Base-by-base conservation (phyloP, 1,140 invertebrate species). In the Batillaria attramentaria region DNA sequence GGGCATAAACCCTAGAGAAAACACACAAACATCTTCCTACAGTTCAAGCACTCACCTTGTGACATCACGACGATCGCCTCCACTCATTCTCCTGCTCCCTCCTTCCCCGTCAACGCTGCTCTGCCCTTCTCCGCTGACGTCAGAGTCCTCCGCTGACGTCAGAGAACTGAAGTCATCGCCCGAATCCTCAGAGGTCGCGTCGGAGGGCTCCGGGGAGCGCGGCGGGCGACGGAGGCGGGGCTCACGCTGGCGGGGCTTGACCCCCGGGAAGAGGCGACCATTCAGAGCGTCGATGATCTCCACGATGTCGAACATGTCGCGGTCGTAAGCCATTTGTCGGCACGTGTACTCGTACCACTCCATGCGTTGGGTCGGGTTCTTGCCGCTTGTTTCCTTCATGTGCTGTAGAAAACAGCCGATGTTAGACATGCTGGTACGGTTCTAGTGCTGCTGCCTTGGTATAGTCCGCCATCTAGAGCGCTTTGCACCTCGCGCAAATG, bases 311-410 rank as follows among this genome's bases (percentile, higher is more conserved):
- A 79, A 57, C 33, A 87, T 74, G 6, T 73, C 84, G 10, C 84
- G 39, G 68, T 90, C 87, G 60, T 87, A 90, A 3, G 89, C 89
- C 80, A 90, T 83, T 69, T 89, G 86, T 70, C 89, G 78, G 79
- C 88, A 89, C 8, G 80, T 81, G 42, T 84, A 78, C 35, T 77
- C 62, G 79, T 86, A 87, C 28, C 74, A 77, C 33, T 86, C 82
- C 4, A 85, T 35, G 16, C 37, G 18, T 33, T 50, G n/a, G n/a
- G n/a, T n/a, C n/a, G n/a, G n/a, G n/a, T n/a, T n/a, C n/a, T n/a
- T n/a, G n/a, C n/a, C n/a, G n/a, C n/a, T n/a, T n/a, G n/a, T n/a
- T n/a, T n/a, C n/a, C n/a, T n/a, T 41, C 39, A 81, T 37, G 62
- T 84, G 72, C 80, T 84, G 42, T 3, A 76, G 79, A 81, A 43